Percentiles rank a stretch among this genome's conserved stretches.
Conservation (phyloP, 1,140 invertebrate species). For the Drosophila equinoxialis region DNA sequence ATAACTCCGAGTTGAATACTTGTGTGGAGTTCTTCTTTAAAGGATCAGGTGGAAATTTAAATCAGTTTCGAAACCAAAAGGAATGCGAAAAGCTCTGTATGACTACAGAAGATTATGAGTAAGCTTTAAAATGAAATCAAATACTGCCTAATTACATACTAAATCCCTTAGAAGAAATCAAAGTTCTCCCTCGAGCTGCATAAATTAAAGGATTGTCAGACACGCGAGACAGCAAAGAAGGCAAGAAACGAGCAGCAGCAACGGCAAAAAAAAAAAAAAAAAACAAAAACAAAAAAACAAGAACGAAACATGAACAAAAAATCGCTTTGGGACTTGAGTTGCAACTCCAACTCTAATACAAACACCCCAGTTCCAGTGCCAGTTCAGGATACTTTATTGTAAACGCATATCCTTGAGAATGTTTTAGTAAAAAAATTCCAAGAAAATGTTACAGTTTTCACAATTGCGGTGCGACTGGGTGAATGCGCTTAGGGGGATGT, state of each 20-base stretch:
- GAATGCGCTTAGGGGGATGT: conserved; percentile 4
- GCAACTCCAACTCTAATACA: conserved; percentile 49
- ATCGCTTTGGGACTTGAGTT: conserved; percentile 71
- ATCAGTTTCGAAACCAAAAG: background rate
- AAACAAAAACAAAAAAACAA: background rate
- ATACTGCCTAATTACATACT: conserved; percentile 1
- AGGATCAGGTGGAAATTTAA: background rate
- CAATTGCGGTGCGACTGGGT: conserved; percentile 22
- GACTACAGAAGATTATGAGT: background rate
- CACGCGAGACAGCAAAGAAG: background rate
- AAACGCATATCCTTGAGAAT: conserved; percentile 75
- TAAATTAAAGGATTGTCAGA: conserved; percentile 77
- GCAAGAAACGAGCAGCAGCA: background rate
- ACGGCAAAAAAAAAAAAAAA: conserved; percentile 45
- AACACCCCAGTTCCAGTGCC: conserved; percentile 10
- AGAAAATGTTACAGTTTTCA: conserved; percentile 69
- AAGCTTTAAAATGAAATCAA: background rate
- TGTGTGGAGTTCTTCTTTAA: background rate
- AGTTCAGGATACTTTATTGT: conserved; percentile 28
- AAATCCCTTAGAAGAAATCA: conserved; percentile 53
- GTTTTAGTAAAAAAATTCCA: conserved; percentile 55
- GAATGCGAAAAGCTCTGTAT: background rate
- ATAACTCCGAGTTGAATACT: background rate
- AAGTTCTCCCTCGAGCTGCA: conserved; percentile 75
- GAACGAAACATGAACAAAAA: conserved; percentile 52